Conservation (phyloP, 2,888 invertebrate species). For the Agriopis marginaria region DNA sequence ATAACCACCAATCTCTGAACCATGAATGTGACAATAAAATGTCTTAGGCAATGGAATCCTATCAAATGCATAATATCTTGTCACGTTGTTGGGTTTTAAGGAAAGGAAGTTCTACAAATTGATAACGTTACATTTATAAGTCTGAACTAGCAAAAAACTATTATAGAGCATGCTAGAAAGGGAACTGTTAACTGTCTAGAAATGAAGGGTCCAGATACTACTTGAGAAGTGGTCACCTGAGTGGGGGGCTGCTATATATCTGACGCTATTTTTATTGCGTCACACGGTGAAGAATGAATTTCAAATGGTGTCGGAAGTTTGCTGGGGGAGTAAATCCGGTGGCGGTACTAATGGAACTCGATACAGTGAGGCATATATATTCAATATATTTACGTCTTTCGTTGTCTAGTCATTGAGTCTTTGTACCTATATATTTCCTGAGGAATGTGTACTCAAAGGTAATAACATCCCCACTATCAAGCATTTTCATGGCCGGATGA, state of each 20-base stretch:
- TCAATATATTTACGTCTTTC: too few species aligned
- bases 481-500: too few species aligned
- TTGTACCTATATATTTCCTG: too few species aligned
- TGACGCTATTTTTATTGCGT: constrained; percentile 84
- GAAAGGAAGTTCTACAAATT: too few species aligned
- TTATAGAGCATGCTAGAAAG: neutral
- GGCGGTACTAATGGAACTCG: constrained; percentile 54
- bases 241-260: constrained; percentile 57
- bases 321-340: constrained; percentile 77
- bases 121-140: neutral
- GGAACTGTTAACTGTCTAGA: neutral
- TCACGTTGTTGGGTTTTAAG: too few species aligned
- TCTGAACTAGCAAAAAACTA: neutral
- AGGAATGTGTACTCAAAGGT: too few species aligned
- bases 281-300: constrained; percentile 86
- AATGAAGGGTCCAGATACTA: neutral
- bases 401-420: too few species aligned
- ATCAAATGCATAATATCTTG: too few species aligned
- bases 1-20: too few species aligned
- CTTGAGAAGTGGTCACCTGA: constrained; percentile 2
- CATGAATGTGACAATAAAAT: too few species aligned
- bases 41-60: too few species aligned
- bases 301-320: constrained; percentile 85
- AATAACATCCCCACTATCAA: too few species aligned
- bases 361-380: constrained; percentile 18